Evolutionary conservation across 2,888 invertebrate genomes (phyloP), one percentile per base, ranked within the genome.

Genomic region (Cataglyphis albicans): DNA sequence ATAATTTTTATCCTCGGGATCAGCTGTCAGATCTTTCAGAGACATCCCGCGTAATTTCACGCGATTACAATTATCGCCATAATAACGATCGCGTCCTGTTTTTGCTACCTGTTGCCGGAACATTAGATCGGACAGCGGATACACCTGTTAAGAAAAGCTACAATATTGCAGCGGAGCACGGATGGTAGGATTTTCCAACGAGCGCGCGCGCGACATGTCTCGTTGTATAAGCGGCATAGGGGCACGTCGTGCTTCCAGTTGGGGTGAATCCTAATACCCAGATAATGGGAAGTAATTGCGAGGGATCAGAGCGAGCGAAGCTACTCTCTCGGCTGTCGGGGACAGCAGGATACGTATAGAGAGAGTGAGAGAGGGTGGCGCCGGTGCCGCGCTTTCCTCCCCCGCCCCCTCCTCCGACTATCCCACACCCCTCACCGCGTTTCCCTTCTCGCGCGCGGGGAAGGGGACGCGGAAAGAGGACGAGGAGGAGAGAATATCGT

Each of bases 231-330:
- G 92, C 91, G 93, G 92, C 35, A 21, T 25, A 35, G 92, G 92
- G 90, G 90, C 92, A 92, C 90, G 91, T 91, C 92, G 92, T 92
- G 93, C 93, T 93, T 91, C 90, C 91, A 93, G 93, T 93, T 93
- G 92, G 93, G 93, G 92, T 92, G 94, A 93, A 94, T 94, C 94
- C 94, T 94, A 94, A 94, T 94, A 94, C 94, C 93, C 93, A 92
- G 94, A 94, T 94, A 94, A 94, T 94, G 94, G 94, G 93, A 93
- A 94, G 94, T 94, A 94, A 94, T 94, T 94, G 94, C 94, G 93
- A 94, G 94, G 94, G 94, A 94, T 94, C 94, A 94, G 94, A 93
- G 93, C 92, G 92, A 92, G 92, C 92, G 91, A 86, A 91, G 92
- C 91, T 91, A 90, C 92, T 93, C 91, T 90, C 82, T 83, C 55